These are phyloP conservation scores for Holacanthella duospinosa DNA, from an alignment of 2,888 invertebrate genomes.

Conservation along the genomic window DNA sequence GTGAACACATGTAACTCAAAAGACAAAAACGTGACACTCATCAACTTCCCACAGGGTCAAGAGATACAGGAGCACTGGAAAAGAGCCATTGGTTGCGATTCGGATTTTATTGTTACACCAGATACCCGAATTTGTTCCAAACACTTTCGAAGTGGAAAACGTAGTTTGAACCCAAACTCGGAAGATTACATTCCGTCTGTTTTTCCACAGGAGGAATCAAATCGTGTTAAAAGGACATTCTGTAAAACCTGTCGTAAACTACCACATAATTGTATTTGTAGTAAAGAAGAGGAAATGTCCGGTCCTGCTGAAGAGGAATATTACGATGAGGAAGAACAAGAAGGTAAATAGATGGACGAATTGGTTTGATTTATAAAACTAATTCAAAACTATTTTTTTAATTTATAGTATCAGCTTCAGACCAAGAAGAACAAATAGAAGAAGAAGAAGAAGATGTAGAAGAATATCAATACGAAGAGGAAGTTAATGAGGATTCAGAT, in stretches of 20 bases:
- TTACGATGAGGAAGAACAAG: too few relatives aligned
- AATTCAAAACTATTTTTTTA: too few relatives aligned
- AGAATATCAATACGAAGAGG: neutral
- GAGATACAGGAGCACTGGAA: neutral
- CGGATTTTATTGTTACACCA: neutral
- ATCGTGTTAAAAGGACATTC: neutral
- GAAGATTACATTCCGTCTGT: slow-evolving; percentile 9
- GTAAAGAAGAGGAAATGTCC: too few relatives aligned
- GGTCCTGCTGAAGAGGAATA: too few relatives aligned
- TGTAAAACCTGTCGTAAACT: neutral
- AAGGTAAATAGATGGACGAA: too few relatives aligned
- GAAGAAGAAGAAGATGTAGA: neutral
- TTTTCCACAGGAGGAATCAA: neutral
- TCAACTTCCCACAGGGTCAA: neutral
- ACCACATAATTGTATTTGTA: neutral
- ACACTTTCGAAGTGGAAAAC: slow-evolving; percentile 1
- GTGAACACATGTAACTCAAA: neutral
- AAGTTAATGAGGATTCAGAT: neutral
- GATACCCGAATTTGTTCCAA: slow-evolving; percentile 1
- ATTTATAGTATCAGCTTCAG: too few relatives aligned
- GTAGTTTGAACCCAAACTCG: slow-evolving; percentile 1
- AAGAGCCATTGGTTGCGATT: neutral
- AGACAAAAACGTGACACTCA: neutral
- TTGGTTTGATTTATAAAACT: too few relatives aligned
- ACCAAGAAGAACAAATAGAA: neutral